Evolutionary conservation across 2,797 vertebrate species (phyloP).

Genomic region (Hydrophis major): DNA sequence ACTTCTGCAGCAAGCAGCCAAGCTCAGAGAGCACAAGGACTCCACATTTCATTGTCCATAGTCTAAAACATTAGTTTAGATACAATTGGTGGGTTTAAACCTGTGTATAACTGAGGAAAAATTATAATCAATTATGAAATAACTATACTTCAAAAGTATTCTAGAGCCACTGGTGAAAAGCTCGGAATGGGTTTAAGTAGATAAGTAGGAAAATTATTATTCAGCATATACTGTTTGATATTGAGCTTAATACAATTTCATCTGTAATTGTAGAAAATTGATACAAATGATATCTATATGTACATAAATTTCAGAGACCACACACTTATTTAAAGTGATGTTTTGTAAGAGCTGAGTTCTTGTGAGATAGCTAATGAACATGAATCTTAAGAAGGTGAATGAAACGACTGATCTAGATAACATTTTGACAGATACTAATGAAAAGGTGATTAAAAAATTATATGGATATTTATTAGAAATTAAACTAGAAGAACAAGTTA

Average conservation of each 20-base stretch:
- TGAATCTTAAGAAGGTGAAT: constrained; percentile 37
- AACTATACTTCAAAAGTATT: not conserved
- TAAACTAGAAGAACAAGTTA: too few species aligned
- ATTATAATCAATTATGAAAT: not conserved
- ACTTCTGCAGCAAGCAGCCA: not conserved
- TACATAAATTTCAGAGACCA: not conserved
- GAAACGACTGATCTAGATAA: constrained; percentile 1
- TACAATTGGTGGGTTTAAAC: not conserved
- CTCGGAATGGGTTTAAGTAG: not conserved
- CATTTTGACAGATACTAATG: too few species aligned
- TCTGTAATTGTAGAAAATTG: not conserved
- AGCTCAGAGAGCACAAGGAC: not conserved
- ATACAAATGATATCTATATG: not conserved
- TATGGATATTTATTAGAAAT: too few species aligned
- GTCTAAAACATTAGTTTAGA: not conserved
- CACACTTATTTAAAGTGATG: constrained; percentile 34
- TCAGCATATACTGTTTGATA: not conserved
- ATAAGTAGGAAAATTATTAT: not conserved
- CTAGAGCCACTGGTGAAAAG: not conserved
- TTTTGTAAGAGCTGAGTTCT: constrained; percentile 49
- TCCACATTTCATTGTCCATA: not conserved
- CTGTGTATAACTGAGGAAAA: not conserved
- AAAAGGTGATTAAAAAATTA: too few species aligned
- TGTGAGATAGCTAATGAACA: constrained; percentile 20
- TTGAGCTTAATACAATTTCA: constrained; percentile 30